Conservation (phyloP, 2,113 vertebrate species). For the Polypterus senegalus region DNA sequence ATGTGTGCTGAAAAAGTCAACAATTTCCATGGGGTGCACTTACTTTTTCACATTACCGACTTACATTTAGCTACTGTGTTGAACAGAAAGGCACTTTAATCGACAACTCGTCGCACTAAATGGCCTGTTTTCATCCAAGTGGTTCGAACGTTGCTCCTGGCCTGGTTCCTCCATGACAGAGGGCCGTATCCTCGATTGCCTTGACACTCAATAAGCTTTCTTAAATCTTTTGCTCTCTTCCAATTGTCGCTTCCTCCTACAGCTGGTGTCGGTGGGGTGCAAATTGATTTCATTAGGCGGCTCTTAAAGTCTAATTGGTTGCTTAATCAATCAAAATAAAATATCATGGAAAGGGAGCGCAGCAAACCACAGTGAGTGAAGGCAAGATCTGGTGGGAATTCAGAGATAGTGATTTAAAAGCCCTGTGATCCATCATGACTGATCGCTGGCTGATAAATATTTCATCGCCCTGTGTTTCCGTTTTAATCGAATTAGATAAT, state of each 20-base stretch:
- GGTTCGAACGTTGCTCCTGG: too few species aligned
- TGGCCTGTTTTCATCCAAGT: too few species aligned
- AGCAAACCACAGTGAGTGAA: too few species aligned
- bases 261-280: conserved; percentile 1
- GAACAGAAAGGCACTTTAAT: too few species aligned
- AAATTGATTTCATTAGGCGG: background rate
- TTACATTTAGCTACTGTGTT: too few species aligned
- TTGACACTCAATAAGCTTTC: conserved; percentile 22
- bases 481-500: conserved; percentile 64
- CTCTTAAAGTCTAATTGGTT: conserved; percentile 36
- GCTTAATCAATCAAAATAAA: conserved; percentile 38
- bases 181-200: conserved; percentile 20
- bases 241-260: conserved; percentile 34
- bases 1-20: too few species aligned
- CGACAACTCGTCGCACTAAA: too few species aligned
- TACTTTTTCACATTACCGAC: too few species aligned
- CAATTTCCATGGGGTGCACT: too few species aligned
- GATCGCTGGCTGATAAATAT: conserved; percentile 56
- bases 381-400: too few species aligned
- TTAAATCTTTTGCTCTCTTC: conserved; percentile 29
- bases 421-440: conserved; percentile 42
- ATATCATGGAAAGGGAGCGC: conserved; percentile 37
- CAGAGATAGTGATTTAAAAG: conserved; percentile 39
- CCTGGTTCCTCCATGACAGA: conserved; percentile 17
- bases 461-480: conserved; percentile 53